Percentiles rank a stretch among this genome's conserved stretches.
Evolutionary conservation across 2,113 vertebrate genomes (phyloP).

Genomic region (Antidorcas marsupialis): DNA sequence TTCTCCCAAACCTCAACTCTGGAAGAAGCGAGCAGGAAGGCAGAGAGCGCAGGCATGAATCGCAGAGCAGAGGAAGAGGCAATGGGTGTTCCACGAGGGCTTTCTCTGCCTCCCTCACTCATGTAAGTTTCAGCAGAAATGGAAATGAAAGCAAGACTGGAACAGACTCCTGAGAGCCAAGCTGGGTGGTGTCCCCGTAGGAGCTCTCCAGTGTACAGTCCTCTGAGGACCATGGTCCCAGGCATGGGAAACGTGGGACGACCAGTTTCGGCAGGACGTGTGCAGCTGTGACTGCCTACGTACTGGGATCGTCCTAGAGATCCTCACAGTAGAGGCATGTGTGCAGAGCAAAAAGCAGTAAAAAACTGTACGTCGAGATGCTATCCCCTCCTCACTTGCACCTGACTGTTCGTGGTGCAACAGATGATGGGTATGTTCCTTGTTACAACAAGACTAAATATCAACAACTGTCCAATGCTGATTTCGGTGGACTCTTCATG

Average conservation of each 20-base stretch:
- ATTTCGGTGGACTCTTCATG: neutral
- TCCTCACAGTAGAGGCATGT: fast-evolving
- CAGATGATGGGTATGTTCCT: neutral
- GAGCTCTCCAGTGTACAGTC: fast-evolving
- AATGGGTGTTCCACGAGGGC: neutral
- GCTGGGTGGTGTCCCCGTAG: fast-evolving
- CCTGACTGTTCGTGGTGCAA: no score
- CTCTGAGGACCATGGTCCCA: fast-evolving
- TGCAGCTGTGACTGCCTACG: fast-evolving
- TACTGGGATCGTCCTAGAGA: fast-evolving
- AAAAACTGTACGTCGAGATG: fast-evolving
- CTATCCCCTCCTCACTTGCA: neutral
- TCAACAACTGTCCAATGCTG: neutral
- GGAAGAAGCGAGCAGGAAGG: neutral
- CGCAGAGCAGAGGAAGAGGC: neutral
- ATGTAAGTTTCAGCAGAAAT: neutral
- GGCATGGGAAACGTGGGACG: fast-evolving
- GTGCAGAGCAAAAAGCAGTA: fast-evolving
- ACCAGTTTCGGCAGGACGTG: fast-evolving
- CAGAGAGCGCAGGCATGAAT: fast-evolving
- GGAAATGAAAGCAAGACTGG: neutral
- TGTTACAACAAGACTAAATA: neutral
- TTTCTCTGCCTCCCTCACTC: neutral
- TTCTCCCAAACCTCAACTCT: neutral
- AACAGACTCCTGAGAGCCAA: neutral